Conservation (phyloP, 1,140 invertebrate genomes). For the Cyphomyrmex costatus region DNA sequence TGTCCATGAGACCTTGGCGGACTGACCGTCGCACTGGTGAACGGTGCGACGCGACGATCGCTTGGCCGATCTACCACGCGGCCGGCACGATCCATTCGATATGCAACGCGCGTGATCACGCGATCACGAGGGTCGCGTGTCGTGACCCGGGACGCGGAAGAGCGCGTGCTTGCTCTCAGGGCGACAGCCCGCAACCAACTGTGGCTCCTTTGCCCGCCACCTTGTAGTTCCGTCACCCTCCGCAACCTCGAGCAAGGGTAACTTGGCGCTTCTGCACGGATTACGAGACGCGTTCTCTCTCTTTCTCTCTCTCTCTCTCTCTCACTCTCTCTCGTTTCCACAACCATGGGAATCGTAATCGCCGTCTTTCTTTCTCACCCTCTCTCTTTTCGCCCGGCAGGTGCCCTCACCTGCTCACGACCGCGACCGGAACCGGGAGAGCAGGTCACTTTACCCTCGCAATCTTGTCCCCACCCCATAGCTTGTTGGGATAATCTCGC, state of each 20-base stretch:
- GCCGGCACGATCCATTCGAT: constrained; percentile 1
- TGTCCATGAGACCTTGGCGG: constrained; percentile 20
- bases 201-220: constrained; percentile 78
- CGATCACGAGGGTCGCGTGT: constrained; percentile 65
- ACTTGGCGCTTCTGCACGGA: constrained; percentile 66
- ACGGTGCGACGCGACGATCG: constrained; percentile 11
- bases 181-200: constrained; percentile 83
- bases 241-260: constrained; percentile 65
- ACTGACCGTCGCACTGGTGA: neutral
- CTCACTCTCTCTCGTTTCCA: neutral
- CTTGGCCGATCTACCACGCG: constrained; percentile 8
- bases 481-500: constrained; percentile 25
- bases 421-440: neutral
- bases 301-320: neutral
- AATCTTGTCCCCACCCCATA: neutral
- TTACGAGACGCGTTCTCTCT: constrained; percentile 20
- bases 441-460: neutral
- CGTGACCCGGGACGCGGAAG: constrained; percentile 38
- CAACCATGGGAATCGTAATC: neutral
- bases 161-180: constrained; percentile 73
- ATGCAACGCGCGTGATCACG: constrained; percentile 21
- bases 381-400: neutral
- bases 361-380: neutral
- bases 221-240: constrained; percentile 78
- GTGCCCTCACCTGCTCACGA: neutral